Conservation (phyloP, 2,888 invertebrate genomes). For the Vannuccia rotundouncinata region DNA sequence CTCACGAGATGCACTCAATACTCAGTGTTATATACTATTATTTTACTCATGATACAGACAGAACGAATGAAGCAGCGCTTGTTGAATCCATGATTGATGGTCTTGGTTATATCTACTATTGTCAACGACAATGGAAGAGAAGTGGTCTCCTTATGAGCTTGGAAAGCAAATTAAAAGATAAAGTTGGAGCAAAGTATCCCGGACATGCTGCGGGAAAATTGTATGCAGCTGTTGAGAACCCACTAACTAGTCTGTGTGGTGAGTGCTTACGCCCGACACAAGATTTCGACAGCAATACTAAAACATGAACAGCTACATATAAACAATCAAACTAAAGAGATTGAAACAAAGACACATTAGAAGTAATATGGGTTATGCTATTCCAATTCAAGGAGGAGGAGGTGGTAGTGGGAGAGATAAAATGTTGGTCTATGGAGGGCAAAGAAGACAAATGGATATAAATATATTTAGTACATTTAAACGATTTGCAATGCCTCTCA, state of each 20-base stretch:
- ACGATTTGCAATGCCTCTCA: neutral
- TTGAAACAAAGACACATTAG: too few species aligned
- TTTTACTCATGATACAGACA: neutral
- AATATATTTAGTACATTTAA: neutral
- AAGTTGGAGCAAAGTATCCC: neutral
- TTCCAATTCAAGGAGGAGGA: neutral
- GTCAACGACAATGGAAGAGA: neutral
- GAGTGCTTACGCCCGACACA: neutral
- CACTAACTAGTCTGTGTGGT: neutral
- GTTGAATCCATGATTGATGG: neutral
- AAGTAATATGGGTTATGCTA: constrained; percentile 3
- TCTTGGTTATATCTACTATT: neutral
- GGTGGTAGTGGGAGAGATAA: too few species aligned
- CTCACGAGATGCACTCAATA: neutral
- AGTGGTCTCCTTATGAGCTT: neutral
- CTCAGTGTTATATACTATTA: neutral
- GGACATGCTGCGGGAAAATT: neutral
- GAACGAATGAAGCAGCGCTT: neutral
- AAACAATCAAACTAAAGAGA: neutral
- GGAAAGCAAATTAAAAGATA: neutral
- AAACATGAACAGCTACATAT: neutral
- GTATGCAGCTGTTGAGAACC: neutral
- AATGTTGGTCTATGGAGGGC: neutral
- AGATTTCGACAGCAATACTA: neutral
- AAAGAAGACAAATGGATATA: neutral